These are phyloP conservation scores for Papilio xuthus DNA, from an alignment of 1,140 invertebrate genomes.

Conservation along the genomic window DNA sequence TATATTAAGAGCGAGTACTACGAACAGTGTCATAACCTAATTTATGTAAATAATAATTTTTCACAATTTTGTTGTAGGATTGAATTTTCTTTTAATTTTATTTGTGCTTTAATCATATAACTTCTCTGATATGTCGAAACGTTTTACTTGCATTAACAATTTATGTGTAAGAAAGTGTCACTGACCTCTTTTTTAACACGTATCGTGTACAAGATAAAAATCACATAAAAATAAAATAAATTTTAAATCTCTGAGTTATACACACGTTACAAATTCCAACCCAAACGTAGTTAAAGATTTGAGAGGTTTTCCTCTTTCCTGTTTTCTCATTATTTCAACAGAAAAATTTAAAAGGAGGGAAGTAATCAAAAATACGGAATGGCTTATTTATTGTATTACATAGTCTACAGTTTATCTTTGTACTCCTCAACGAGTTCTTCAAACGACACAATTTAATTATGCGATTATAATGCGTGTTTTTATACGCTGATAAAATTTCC, in stretches of 20 bases:
- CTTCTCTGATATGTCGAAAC: background rate
- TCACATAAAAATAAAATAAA: conserved; percentile 18
- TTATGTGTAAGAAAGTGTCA: conserved; percentile 17
- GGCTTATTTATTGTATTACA: background rate
- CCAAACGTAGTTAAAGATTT: background rate
- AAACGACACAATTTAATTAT: background rate
- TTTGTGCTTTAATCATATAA: background rate
- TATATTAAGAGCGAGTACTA: too few relatives aligned
- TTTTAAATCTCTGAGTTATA: background rate
- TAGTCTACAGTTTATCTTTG: background rate
- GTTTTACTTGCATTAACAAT: background rate
- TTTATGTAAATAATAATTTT: background rate
- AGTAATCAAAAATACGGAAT: background rate
- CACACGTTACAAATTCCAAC: background rate
- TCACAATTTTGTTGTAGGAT: background rate
- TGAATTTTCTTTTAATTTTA: background rate
- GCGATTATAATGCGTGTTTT: conserved; percentile 4
- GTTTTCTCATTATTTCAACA: background rate
- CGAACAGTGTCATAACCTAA: background rate
- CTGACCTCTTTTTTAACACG: conserved; percentile 9
- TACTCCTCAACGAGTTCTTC: background rate
- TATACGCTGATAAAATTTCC: background rate
- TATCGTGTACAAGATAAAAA: conserved; percentile 2
- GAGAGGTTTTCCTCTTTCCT: background rate
- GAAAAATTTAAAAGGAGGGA: background rate